Percentiles rank a stretch among this genome's conserved stretches.
Evolutionary conservation across 1,140 invertebrate genomes (phyloP).

Genomic region (Conopomorpha cramerella): DNA sequence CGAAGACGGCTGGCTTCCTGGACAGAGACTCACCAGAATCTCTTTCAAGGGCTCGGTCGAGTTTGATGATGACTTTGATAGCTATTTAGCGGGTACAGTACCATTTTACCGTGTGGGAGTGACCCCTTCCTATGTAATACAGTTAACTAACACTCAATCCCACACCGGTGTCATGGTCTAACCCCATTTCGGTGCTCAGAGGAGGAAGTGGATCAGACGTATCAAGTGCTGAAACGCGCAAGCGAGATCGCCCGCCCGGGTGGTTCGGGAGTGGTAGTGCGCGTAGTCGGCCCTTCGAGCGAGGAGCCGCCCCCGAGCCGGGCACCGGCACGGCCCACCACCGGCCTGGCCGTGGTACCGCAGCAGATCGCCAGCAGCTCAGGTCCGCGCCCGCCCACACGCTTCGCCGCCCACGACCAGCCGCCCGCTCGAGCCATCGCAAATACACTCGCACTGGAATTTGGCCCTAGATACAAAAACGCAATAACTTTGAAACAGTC

Average conservation of each 20-base stretch:
- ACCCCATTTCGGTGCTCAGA: constrained; percentile 50
- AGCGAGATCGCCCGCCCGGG: constrained; percentile 76
- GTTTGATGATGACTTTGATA: constrained; percentile 58
- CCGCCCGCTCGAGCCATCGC: too few species aligned
- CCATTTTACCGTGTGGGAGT: constrained; percentile 24
- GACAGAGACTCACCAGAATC: constrained; percentile 55
- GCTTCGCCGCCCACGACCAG: constrained; percentile 27
- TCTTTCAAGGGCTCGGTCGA: constrained; percentile 54
- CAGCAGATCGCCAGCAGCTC: constrained; percentile 59
- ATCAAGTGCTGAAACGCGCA: constrained; percentile 91
- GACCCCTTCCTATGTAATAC: too few species aligned
- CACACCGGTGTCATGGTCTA: constrained; percentile 9
- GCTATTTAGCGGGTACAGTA: constrained; percentile 52
- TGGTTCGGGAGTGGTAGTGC: constrained; percentile 52
- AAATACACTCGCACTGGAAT: too few species aligned
- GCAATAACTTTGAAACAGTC: too few species aligned
- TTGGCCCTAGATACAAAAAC: too few species aligned
- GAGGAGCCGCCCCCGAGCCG: constrained; percentile 42
- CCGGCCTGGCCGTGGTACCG: constrained; percentile 44
- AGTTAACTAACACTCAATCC: too few species aligned
- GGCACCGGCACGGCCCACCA: constrained; percentile 30
- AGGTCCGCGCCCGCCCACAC: constrained; percentile 48
- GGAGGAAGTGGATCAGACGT: constrained; percentile 85
- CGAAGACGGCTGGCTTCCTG: constrained; percentile 54
- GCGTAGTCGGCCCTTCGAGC: constrained; percentile 41